A percentile compares a stretch with the other conserved stretches of the same genome.
Evolutionary conservation across 2,797 vertebrate species (phyloP).

Genomic region (Enteromius anoplus): DNA sequence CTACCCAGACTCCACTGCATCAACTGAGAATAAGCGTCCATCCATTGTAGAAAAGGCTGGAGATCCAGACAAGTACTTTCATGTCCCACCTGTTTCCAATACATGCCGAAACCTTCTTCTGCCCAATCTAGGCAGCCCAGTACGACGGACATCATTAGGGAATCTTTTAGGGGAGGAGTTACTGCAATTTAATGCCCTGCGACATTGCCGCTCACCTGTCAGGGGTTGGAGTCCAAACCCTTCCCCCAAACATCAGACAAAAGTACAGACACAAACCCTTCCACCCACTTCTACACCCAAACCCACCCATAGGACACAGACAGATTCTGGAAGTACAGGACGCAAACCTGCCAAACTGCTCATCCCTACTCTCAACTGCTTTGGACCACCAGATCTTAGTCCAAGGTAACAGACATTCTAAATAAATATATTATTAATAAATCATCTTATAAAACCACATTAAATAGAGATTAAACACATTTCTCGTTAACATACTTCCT

Average conservation of each 20-base stretch:
- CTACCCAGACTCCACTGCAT: slow-evolving; percentile 62
- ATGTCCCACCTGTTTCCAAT: slow-evolving; percentile 74
- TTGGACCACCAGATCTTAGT: slow-evolving; percentile 87
- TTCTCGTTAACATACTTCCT: background rate
- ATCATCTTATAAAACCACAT: background rate
- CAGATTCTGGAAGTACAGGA: slow-evolving; percentile 25
- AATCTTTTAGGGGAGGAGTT: slow-evolving; percentile 91
- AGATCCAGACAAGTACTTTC: slow-evolving; percentile 76
- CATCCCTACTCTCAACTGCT: slow-evolving; percentile 84
- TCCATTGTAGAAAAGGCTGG: slow-evolving; percentile 82
- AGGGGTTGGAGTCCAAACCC: slow-evolving; percentile 73
- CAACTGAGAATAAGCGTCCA: slow-evolving; percentile 76
- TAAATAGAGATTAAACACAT: background rate
- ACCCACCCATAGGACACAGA: background rate
- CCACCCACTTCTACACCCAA: slow-evolving; percentile 6
- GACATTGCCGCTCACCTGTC: slow-evolving; percentile 82
- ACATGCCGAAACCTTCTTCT: slow-evolving; percentile 83
- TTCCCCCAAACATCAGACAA: slow-evolving; percentile 73
- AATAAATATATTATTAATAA: background rate
- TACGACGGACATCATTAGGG: slow-evolving; percentile 83
- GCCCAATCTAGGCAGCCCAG: slow-evolving; percentile 84
- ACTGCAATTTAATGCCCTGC: slow-evolving; percentile 85
- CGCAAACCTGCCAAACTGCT: slow-evolving; percentile 84
- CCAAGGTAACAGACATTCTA: slow-evolving; percentile 81
- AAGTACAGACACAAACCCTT: slow-evolving; percentile 64